Evolutionary conservation across 2,113 vertebrate species (phyloP).

Genomic region (Sceloporus tristichus): DNA sequence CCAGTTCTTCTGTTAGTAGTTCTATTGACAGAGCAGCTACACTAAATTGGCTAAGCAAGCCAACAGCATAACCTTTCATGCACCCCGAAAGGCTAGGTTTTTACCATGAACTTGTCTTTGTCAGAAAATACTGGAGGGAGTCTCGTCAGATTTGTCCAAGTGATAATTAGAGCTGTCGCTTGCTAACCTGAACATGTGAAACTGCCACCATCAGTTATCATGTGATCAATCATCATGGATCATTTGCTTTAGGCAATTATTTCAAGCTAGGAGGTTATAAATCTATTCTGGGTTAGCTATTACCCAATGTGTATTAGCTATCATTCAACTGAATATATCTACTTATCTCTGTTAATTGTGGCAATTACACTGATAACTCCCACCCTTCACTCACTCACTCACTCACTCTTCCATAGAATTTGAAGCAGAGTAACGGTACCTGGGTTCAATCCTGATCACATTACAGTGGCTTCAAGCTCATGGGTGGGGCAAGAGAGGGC

Average conservation of each 20-base stretch:
- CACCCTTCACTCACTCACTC: background rate
- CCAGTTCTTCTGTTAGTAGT: background rate
- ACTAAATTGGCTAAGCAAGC: background rate
- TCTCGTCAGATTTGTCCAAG: constrained; percentile 3
- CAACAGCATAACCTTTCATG: background rate
- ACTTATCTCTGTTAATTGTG: background rate
- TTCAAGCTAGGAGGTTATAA: constrained; percentile 4
- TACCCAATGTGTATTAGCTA: constrained; percentile 22
- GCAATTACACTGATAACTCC: background rate
- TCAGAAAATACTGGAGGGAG: background rate
- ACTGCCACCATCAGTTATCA: constrained; percentile 14
- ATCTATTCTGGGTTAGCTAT: constrained; percentile 6
- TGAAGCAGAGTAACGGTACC: background rate
- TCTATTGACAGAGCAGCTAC: background rate
- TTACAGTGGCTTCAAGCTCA: background rate
- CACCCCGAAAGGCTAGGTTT: background rate
- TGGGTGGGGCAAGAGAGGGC: too few species aligned
- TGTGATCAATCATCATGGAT: constrained; percentile 34
- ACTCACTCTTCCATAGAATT: background rate
- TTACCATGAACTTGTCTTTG: background rate
- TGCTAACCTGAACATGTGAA: constrained; percentile 24
- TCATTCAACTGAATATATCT: constrained; percentile 20
- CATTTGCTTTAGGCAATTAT: constrained; percentile 31
- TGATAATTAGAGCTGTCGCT: constrained; percentile 10
- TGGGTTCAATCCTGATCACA: background rate